Percentiles rank a stretch among this genome's conserved stretches.
Evolutionary conservation across 2,797 vertebrate species (phyloP).

Genomic region (Mormyrops attenuatus): DNA sequence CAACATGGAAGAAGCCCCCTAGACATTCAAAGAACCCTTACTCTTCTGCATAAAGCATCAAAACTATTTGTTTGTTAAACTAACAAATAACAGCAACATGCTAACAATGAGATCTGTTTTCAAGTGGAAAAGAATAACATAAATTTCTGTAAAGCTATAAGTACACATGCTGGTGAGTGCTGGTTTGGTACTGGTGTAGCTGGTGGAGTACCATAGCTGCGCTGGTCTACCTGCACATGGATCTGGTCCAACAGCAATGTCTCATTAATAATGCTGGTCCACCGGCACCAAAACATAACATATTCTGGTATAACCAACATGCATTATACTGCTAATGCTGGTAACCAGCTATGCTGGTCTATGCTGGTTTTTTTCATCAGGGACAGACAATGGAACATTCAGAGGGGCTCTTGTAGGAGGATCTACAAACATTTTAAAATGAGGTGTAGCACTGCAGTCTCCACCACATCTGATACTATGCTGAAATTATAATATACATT

Average conservation of each 20-base stretch:
- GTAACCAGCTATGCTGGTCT: background rate
- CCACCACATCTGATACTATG: background rate
- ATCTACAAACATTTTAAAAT: background rate
- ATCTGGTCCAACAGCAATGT: background rate
- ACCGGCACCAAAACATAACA: background rate
- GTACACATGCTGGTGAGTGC: background rate
- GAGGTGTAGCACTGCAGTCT: background rate
- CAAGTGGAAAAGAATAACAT: background rate
- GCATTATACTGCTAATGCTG: background rate
- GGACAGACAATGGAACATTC: background rate
- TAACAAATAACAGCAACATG: background rate
- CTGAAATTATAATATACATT: background rate
- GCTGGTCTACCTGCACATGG: background rate
- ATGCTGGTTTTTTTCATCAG: background rate
- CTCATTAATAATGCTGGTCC: background rate
- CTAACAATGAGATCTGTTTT: background rate
- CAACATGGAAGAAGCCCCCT: background rate
- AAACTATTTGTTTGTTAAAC: no score
- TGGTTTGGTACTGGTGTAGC: background rate
- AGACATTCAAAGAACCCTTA: background rate
- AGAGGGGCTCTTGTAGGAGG: background rate
- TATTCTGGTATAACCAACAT: background rate
- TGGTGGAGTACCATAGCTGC: background rate
- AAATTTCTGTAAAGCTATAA: background rate
- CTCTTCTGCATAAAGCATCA: background rate